phyloP scores from a whole-genome alignment of 1,140 invertebrate species.

The Calliopsis andreniformis region DNA sequence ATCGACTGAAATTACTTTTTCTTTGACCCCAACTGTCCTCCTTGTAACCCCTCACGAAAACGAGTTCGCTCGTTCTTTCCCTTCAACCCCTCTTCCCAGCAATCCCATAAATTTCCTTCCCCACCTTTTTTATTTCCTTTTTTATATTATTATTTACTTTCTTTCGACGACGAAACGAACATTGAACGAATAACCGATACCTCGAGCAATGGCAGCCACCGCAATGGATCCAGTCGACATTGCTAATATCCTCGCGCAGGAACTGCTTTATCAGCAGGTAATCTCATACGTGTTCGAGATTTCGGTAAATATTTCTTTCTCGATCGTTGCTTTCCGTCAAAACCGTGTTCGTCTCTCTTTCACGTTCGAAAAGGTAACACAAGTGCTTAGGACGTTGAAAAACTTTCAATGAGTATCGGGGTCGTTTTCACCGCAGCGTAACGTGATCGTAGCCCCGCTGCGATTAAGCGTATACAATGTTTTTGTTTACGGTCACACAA shows the following conservation, averaged over 20 bases:
- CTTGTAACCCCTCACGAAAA: background rate
- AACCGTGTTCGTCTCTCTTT: too few relatives aligned
- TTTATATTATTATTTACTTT: constrained; percentile 35
- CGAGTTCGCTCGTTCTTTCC: constrained; percentile 9
- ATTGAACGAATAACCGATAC: constrained; percentile 65
- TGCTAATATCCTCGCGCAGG: constrained; percentile 89
- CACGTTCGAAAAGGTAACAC: too few relatives aligned
- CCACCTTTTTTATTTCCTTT: background rate
- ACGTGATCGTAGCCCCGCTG: background rate
- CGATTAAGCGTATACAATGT: background rate
- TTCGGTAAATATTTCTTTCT: background rate
- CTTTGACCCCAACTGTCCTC: constrained; percentile 8
- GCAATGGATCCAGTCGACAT: constrained; percentile 89
- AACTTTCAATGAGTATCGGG: too few relatives aligned
- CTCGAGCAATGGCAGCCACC: constrained; percentile 72
- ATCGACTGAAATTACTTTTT: constrained; percentile 64
- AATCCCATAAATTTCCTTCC: background rate
- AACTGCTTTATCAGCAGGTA: constrained; percentile 90
- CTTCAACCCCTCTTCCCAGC: background rate
- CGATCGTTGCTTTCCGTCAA: background rate
- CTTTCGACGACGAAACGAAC: constrained; percentile 64
- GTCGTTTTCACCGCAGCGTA: background rate
- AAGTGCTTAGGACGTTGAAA: too few relatives aligned
- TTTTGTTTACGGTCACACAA: constrained; percentile 19
- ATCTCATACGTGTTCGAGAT: constrained; percentile 18